These are phyloP conservation scores for Arctocebus calabarensis DNA, from an alignment of 2,797 vertebrate species.

Conservation along the genomic window DNA sequence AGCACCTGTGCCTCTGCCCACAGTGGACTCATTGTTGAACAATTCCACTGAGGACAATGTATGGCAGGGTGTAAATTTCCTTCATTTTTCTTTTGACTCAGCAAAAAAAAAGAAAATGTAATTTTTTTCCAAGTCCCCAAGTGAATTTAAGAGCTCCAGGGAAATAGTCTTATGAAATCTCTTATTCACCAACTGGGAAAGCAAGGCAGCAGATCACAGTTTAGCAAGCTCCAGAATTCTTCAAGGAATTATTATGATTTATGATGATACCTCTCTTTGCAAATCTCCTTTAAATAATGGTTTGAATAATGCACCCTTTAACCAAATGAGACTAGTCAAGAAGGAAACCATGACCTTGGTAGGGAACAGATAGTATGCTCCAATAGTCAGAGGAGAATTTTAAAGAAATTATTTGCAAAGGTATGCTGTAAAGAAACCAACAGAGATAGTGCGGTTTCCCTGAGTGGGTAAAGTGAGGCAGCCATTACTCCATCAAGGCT, in stretches of 20 bases:
- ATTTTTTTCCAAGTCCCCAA: constrained; percentile 51
- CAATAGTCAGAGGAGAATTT: not conserved
- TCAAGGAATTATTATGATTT: constrained; percentile 32
- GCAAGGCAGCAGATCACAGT: constrained; percentile 2
- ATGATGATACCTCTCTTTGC: not conserved
- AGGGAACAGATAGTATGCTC: not conserved
- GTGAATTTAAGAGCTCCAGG: constrained; percentile 62
- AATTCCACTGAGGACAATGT: not conserved
- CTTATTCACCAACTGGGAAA: constrained; percentile 45
- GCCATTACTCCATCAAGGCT: not conserved
- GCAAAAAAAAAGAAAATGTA: constrained; percentile 13
- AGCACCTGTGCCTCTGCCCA: constrained; percentile 10
- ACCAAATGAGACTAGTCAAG: not conserved
- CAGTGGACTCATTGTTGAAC: not conserved
- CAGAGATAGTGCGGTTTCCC: not conserved
- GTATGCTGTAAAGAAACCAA: not conserved
- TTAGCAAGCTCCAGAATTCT: constrained; percentile 56
- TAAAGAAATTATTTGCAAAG: constrained; percentile 20
- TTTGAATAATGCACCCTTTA: constrained; percentile 54
- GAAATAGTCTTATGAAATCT: constrained; percentile 51
- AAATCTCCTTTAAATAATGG: constrained; percentile 56
- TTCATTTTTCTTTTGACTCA: constrained; percentile 69
- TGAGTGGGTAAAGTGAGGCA: not conserved
- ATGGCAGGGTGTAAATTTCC: constrained; percentile 45
- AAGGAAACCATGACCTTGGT: not conserved